A percentile compares a stretch with the other conserved stretches of the same genome.
Evolutionary conservation across 1,140 invertebrate genomes (phyloP).

Genomic region (Drosophila ironensis): DNA sequence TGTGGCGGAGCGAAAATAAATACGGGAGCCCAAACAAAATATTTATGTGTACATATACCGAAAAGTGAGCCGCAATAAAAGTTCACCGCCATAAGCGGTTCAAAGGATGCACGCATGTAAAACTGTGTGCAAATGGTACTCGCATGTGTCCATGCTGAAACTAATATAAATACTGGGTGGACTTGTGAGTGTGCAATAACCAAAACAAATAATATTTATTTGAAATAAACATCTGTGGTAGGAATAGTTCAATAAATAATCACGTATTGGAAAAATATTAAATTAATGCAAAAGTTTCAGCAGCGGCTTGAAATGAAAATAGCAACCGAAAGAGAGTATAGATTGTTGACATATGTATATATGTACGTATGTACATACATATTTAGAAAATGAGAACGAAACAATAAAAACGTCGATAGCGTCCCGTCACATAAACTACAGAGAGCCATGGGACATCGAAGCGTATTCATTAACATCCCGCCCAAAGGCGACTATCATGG

Average conservation of each 20-base stretch:
- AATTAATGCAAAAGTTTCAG: slow-evolving; percentile 81
- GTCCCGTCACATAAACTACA: slow-evolving; percentile 44
- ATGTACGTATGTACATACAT: slow-evolving; percentile 28
- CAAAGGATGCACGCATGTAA: slow-evolving; percentile 53
- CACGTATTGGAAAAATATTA: slow-evolving; percentile 60
- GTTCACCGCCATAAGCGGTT: slow-evolving; percentile 63
- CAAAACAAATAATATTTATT: slow-evolving; percentile 81
- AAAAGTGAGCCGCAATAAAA: slow-evolving; percentile 79
- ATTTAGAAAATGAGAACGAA: no score
- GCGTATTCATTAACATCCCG: slow-evolving; percentile 49
- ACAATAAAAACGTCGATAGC: slow-evolving; percentile 46
- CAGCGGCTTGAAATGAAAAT: slow-evolving; percentile 47
- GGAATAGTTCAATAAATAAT: slow-evolving; percentile 45
- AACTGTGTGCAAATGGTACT: not conserved
- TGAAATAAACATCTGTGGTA: slow-evolving; percentile 74
- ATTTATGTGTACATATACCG: slow-evolving; percentile 79
- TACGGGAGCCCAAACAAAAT: slow-evolving; percentile 52
- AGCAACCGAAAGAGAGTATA: slow-evolving; percentile 35
- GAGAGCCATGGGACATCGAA: slow-evolving; percentile 11
- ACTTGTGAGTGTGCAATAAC: slow-evolving; percentile 79
- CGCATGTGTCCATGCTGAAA: slow-evolving; percentile 42
- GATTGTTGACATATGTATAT: not conserved
- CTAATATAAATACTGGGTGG: slow-evolving; percentile 78
- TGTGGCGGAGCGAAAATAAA: slow-evolving; percentile 61
- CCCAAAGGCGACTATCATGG: slow-evolving; percentile 33